These are phyloP conservation scores for Ptilorrhoa leucosticta DNA, from an alignment of 2,113 vertebrate genomes.

Conservation along the genomic window DNA sequence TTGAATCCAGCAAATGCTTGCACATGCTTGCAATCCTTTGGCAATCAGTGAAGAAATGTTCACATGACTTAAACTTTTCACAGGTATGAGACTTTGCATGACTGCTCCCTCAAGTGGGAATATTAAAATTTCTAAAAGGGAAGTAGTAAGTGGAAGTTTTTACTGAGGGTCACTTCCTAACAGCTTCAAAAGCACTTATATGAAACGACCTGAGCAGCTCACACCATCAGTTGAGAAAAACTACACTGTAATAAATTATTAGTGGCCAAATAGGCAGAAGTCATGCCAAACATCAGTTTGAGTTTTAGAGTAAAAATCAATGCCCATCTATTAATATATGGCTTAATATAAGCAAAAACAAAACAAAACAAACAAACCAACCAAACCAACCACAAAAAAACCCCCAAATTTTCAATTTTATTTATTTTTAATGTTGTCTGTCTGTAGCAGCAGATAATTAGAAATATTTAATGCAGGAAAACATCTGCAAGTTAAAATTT, in stretches of 20 bases:
- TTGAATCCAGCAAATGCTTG: background rate
- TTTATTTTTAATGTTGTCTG: slow-evolving; percentile 46
- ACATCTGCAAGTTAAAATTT: slow-evolving; percentile 62
- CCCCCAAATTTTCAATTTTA: background rate
- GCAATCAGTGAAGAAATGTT: background rate
- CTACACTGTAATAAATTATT: background rate
- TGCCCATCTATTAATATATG: background rate
- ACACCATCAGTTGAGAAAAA: background rate
- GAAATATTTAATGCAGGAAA: slow-evolving; percentile 63
- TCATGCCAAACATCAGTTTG: background rate
- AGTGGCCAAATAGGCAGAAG: background rate
- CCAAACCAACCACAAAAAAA: background rate
- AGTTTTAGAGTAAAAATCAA: background rate
- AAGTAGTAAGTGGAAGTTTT: background rate
- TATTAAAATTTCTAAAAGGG: background rate
- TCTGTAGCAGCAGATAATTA: slow-evolving; percentile 56
- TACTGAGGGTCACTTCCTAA: background rate
- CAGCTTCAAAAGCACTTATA: background rate
- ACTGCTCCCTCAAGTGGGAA: background rate
- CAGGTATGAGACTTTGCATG: background rate
- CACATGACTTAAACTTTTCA: background rate
- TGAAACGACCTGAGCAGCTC: background rate
- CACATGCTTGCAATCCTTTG: background rate
- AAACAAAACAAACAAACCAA: background rate
- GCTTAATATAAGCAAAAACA: background rate